Evolutionary conservation across 2,797 vertebrate genomes (phyloP).

Genomic region (Urosaurus nigricauda): DNA sequence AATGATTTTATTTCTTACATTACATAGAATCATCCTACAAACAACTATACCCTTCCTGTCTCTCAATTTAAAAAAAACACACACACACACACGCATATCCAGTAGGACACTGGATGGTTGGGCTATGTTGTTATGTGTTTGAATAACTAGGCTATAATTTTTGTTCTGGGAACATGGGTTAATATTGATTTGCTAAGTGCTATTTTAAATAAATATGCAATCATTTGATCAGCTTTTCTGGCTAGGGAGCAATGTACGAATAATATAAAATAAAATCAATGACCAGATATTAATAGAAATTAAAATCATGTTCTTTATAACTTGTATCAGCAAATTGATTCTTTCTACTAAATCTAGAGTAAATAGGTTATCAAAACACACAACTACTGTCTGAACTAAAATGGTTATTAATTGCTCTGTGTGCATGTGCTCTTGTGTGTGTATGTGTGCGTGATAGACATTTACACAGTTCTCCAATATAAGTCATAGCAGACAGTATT

Average conservation of each 20-base stretch:
- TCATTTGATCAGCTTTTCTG: background rate
- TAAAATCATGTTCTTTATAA: background rate
- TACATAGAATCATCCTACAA: background rate
- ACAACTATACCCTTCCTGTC: background rate
- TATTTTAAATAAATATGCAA: conserved; percentile 8
- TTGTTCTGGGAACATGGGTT: background rate
- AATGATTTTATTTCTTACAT: background rate
- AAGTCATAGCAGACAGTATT: background rate
- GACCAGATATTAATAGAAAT: too few species aligned
- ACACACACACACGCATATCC: background rate
- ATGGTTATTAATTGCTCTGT: background rate
- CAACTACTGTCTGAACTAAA: background rate
- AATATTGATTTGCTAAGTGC: background rate
- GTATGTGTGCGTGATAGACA: background rate
- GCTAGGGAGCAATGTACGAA: background rate
- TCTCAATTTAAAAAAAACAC: background rate
- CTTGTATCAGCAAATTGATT: background rate
- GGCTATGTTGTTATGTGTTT: background rate
- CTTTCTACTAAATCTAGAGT: background rate
- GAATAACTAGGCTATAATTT: background rate
- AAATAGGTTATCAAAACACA: conserved; percentile 12
- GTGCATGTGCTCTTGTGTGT: background rate
- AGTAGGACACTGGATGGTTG: background rate
- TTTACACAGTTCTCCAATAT: background rate
- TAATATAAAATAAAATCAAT: background rate